Evolutionary conservation across 2,113 vertebrate species (phyloP), one percentile per base, ranked within the genome.

Genomic region (Chaetura pelagica): DNA sequence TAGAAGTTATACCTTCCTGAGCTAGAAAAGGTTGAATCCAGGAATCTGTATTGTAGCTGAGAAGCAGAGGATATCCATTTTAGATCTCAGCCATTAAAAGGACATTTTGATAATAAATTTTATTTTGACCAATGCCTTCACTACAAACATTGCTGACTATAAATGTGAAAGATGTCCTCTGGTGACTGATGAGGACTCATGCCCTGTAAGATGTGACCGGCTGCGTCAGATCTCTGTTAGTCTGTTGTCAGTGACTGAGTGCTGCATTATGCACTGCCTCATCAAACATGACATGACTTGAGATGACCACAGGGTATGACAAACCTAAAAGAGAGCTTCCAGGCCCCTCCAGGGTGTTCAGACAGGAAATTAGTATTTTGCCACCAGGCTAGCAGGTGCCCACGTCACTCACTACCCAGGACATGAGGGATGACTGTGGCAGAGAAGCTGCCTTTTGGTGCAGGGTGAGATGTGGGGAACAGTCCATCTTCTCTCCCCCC

Each of bases 311-410:
- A 20, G 94, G 76, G 61, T 14, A 24, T 3, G 16, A 49, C 30
- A 75, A 52, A 34, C 48, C 27, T 52, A 19, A 89, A 29, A 59
- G 19, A 24, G 29, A 75, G 29, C 63, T 84, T 23, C 68, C 5
- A 18, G 63, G 17, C 19, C 13, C 38, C 63, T 83, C 14, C 34
- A 18, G 49, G 71, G 38, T 42, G 13, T 74, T 82, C 61, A 38
- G 66, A 52, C 2, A 19, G 24, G 51, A 73, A 12, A 4, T 81
- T 78, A 71, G 34, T 82, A 61, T 40, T 90, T 85, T 89, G 76
- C 59, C 52, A 51, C 20, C 18, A n/a, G 82, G 57, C 52, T 15
- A 6, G 87, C 96, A 95, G 91, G 93, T 93, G 84, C 69, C 46
- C 32, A 7, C 34, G 2, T 7, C 4, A 3, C 72, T 7, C 4